Percentiles rank a stretch among this genome's conserved stretches.
Evolutionary conservation across 1,140 invertebrate species (phyloP).

Genomic region (Drosophila truncata): DNA sequence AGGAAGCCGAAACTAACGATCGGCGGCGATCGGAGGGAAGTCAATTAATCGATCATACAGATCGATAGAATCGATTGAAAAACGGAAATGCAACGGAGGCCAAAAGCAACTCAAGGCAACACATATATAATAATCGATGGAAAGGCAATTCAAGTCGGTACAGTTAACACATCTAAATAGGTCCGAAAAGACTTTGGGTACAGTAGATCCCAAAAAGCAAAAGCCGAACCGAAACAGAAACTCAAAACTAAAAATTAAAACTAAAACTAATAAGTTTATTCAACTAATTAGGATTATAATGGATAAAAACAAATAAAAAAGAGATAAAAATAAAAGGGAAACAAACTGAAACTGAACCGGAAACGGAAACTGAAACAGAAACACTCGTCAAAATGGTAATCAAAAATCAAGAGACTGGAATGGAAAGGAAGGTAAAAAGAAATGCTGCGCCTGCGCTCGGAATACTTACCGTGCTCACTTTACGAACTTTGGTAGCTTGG

Average conservation of each 20-base stretch:
- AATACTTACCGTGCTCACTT: slow-evolving; percentile 95
- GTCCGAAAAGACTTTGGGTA: slow-evolving; percentile 25
- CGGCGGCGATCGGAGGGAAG: neutral
- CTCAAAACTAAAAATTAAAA: slow-evolving; percentile 33
- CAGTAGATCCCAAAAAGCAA: slow-evolving; percentile 43
- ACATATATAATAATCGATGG: slow-evolving; percentile 26
- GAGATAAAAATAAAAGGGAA: slow-evolving; percentile 15
- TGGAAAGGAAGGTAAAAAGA: slow-evolving; percentile 52
- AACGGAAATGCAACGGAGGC: slow-evolving; percentile 38
- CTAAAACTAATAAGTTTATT: slow-evolving; percentile 6
- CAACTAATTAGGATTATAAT: slow-evolving; percentile 22
- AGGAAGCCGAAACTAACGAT: slow-evolving; percentile 5
- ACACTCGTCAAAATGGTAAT: slow-evolving; percentile 34
- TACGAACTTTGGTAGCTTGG: slow-evolving; percentile 90
- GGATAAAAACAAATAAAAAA: neutral
- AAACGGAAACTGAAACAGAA: slow-evolving; percentile 24
- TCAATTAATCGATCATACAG: neutral
- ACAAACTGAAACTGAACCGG: slow-evolving; percentile 23
- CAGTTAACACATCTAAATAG: slow-evolving; percentile 10
- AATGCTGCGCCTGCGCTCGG: slow-evolving; percentile 80
- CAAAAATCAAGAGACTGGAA: slow-evolving; percentile 44
- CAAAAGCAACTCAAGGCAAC: slow-evolving; percentile 45
- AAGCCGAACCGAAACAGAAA: slow-evolving; percentile 27
- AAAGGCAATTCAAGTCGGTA: slow-evolving; percentile 20
- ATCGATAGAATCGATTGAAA: slow-evolving; percentile 5